Evolutionary conservation across 2,888 invertebrate species (phyloP).

Genomic region (Hermodice carunculata): DNA sequence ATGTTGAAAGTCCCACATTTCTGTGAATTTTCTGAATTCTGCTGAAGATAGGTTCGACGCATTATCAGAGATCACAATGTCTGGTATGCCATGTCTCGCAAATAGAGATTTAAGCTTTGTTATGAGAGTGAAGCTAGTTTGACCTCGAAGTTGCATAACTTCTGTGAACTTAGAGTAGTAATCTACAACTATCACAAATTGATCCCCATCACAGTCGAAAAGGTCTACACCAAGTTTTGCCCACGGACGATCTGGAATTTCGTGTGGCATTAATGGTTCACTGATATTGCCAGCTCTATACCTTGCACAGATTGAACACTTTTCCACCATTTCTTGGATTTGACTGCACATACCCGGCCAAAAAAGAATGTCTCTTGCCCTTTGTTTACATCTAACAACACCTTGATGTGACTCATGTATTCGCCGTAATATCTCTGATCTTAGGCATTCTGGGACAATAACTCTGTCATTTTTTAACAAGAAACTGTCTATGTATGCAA

Average conservation of each 20-base stretch:
- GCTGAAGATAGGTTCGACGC: constrained; percentile 27
- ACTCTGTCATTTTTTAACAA: constrained; percentile 9
- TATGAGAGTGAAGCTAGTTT: too few relatives aligned
- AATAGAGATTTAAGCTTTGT: constrained; percentile 14
- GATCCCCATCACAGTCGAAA: too few relatives aligned
- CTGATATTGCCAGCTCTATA: too few relatives aligned
- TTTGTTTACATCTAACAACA: not conserved
- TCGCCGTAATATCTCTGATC: not conserved
- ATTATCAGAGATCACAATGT: constrained; percentile 34
- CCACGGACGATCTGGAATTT: too few relatives aligned
- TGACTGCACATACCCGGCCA: constrained; percentile 14
- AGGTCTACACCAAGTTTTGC: too few relatives aligned
- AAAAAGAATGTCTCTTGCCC: constrained; percentile 1
- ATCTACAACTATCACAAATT: too few relatives aligned
- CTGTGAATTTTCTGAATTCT: constrained; percentile 29
- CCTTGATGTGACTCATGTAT: constrained; percentile 9
- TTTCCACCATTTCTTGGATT: constrained; percentile 2
- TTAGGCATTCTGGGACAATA: constrained; percentile 8
- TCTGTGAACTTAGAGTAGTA: too few relatives aligned
- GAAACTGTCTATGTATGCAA: constrained; percentile 9
- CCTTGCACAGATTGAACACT: constrained; percentile 1
- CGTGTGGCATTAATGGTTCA: too few relatives aligned
- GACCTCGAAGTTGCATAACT: too few relatives aligned
- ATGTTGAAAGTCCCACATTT: constrained; percentile 37
- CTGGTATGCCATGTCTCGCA: constrained; percentile 28